Conservation (phyloP, 2,888 invertebrate genomes). For the Chaetoderma sp. region DNA sequence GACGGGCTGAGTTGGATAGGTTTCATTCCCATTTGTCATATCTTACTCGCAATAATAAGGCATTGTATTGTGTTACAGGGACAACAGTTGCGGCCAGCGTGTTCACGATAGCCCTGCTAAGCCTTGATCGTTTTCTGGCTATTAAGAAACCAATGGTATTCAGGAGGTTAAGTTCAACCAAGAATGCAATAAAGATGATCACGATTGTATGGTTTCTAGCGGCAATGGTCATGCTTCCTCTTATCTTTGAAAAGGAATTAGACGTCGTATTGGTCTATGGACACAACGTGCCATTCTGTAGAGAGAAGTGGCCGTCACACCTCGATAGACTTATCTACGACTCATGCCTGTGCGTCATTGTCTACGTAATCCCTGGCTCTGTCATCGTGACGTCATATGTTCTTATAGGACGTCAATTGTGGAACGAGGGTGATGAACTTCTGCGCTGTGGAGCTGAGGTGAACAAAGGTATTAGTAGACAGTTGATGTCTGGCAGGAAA, state of each 20-base stretch:
- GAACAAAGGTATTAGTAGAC: constrained; percentile 44
- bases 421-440: constrained; percentile 48
- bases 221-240: constrained; percentile 77
- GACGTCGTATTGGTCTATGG: constrained; percentile 42
- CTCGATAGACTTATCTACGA: constrained; percentile 76
- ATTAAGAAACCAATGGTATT: constrained; percentile 82
- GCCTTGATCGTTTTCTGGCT: constrained; percentile 78
- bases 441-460: constrained; percentile 52
- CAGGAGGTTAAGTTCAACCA: constrained; percentile 79
- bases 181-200: constrained; percentile 76
- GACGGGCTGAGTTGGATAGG: too few relatives aligned
- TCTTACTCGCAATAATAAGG: too few relatives aligned
- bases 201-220: constrained; percentile 78
- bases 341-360: constrained; percentile 79
- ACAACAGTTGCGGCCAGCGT: constrained; percentile 82
- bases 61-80: constrained; percentile 51
- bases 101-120: constrained; percentile 84
- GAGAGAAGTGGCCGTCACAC: constrained; percentile 75
- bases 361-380: constrained; percentile 80
- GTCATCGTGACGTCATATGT: constrained; percentile 68
- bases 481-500: constrained; percentile 76
- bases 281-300: constrained; percentile 72
- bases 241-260: constrained; percentile 72
- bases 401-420: constrained; percentile 72
- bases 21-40: too few relatives aligned